A percentile compares a stretch with the other conserved stretches of the same genome.
Conservation (phyloP, 2,797 vertebrate species). For the Semotilus atromaculatus region DNA sequence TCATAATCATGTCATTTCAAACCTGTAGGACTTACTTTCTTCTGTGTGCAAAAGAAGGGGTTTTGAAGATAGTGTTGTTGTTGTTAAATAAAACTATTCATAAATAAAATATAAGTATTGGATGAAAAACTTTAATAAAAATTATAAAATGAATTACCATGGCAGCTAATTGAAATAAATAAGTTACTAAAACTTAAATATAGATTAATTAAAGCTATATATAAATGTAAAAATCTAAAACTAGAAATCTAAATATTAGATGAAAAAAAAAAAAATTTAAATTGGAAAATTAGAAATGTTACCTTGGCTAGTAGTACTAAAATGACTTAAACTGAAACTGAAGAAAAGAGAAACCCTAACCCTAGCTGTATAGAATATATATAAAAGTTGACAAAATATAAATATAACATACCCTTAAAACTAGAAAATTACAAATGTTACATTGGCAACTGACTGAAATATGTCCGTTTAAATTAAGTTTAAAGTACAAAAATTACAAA, state of each 20-base stretch:
- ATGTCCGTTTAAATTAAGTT: not conserved
- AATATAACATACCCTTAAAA: not conserved
- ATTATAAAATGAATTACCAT: not conserved
- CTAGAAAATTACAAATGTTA: not conserved
- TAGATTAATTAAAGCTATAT: not conserved
- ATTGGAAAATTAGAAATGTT: not conserved
- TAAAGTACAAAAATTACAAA: not conserved
- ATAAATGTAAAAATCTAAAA: not conserved
- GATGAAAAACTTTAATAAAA: not conserved
- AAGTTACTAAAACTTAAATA: not conserved
- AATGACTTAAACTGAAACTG: not conserved
- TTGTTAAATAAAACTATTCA: not conserved
- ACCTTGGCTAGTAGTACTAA: not conserved
- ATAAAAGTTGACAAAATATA: not conserved
- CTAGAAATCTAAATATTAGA: not conserved
- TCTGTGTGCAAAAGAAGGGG: not conserved
- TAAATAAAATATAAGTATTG: not conserved
- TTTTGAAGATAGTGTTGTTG: not conserved
- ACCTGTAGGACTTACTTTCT: not conserved
- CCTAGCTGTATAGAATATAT: not conserved
- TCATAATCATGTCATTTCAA: not conserved
- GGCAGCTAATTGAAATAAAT: not conserved
- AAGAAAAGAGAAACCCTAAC: not conserved
- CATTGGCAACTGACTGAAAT: not conserved
- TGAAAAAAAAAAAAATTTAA: not conserved